phyloP scores from a whole-genome alignment of 2,888 invertebrate species.

The Eupelmus urozonus region DNA sequence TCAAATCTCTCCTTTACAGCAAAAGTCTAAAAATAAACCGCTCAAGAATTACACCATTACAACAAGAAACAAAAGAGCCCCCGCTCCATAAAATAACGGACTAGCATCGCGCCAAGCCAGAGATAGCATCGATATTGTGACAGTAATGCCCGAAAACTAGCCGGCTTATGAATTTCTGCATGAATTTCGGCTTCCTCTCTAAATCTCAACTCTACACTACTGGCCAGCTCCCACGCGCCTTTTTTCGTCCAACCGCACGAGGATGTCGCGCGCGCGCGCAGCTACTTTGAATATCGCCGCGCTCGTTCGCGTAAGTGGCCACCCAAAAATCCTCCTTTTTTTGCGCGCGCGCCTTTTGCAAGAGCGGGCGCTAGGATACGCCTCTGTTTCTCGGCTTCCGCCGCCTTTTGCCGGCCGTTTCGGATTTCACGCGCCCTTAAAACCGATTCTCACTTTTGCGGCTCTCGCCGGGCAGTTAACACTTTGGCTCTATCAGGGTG shows the following conservation, averaged over 20 bases:
- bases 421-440: conserved; percentile 51
- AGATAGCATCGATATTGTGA: conserved; percentile 13
- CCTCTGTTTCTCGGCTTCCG: conserved; percentile 43
- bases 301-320: conserved; percentile 61
- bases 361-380: conserved; percentile 24
- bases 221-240: not conserved
- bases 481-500: conserved; percentile 35
- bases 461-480: conserved; percentile 15
- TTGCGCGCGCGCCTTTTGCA: conserved; percentile 7
- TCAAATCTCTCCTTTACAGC: not conserved
- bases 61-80: not conserved
- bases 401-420: conserved; percentile 47
- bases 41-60: too few species aligned
- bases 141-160: conserved; percentile 34
- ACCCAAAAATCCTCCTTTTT: conserved; percentile 45
- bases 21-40: not conserved
- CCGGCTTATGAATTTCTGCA: conserved; percentile 30
- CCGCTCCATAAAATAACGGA: not conserved
- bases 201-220: conserved; percentile 49
- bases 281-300: conserved; percentile 58
- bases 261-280: conserved; percentile 13
- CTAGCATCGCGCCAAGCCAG: conserved; percentile 12
- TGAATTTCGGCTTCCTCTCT: conserved; percentile 60
- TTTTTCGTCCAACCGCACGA: not conserved
- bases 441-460: conserved; percentile 35